These are phyloP conservation scores for Zaprionus ornatus DNA, from an alignment of 1,140 invertebrate species.

Conservation along the genomic window DNA sequence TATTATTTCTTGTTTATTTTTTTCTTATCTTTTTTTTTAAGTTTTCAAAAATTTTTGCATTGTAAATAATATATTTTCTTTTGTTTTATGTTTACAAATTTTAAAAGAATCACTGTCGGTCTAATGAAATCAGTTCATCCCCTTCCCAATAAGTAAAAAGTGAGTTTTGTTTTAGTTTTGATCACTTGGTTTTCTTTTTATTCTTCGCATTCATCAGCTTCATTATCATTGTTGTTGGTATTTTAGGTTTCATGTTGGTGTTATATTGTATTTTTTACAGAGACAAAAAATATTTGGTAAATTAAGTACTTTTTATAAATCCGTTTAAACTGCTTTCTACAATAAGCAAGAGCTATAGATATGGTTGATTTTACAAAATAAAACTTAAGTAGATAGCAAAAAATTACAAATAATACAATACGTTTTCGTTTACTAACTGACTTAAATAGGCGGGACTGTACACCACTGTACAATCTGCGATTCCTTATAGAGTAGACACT, in stretches of 20 bases:
- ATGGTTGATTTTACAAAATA: conserved; percentile 54
- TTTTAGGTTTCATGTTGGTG: conserved; percentile 40
- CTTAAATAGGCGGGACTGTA: conserved; percentile 65
- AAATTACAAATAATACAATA: conserved; percentile 78
- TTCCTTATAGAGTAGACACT: conserved; percentile 61
- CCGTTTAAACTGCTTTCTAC: conserved; percentile 70
- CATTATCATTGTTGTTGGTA: conserved; percentile 61
- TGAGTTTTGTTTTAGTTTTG: conserved; percentile 49
- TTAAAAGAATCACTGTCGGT: too few relatives aligned
- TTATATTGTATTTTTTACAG: conserved; percentile 61
- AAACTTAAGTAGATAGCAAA: conserved; percentile 59
- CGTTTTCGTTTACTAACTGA: conserved; percentile 77
- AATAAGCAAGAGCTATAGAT: conserved; percentile 61
- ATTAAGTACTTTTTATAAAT: conserved; percentile 83
- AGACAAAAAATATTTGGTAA: conserved; percentile 78
- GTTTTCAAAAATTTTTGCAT: too few relatives aligned
- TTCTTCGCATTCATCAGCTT: conserved; percentile 68
- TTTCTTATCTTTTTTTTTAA: too few relatives aligned
- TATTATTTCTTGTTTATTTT: too few relatives aligned
- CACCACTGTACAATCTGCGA: conserved; percentile 13
- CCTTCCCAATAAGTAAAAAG: background rate
- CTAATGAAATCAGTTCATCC: background rate
- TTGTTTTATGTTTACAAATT: too few relatives aligned
- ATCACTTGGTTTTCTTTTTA: conserved; percentile 67
- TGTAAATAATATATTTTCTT: too few relatives aligned